These are phyloP conservation scores for Lepidurus apus DNA, from an alignment of 1,140 invertebrate species.

Conservation along the genomic window DNA sequence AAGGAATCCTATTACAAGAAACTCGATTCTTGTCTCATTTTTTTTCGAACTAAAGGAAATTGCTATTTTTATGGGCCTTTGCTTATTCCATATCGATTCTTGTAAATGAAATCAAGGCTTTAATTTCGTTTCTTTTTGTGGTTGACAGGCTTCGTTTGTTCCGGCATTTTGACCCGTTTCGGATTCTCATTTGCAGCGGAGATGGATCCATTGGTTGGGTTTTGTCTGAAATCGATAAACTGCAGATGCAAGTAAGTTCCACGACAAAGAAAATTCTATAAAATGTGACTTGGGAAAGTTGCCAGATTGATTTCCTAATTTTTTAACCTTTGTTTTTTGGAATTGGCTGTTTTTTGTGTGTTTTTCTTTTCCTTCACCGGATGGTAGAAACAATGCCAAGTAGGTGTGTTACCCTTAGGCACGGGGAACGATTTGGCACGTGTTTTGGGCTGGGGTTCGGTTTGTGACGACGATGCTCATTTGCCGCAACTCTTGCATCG, in stretches of 20 bases:
- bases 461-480: conserved; percentile 91
- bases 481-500: conserved; percentile 83
- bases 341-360: not conserved
- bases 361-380: conserved; percentile 28
- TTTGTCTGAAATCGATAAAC: conserved; percentile 81
- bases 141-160: conserved; percentile 66
- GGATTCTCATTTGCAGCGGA: conserved; percentile 85
- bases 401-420: conserved; percentile 85
- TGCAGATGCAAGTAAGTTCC: conserved; percentile 81
- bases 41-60: not conserved
- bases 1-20: too few relatives aligned
- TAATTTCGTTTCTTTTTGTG: conserved; percentile 33
- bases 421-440: conserved; percentile 93
- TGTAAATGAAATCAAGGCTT: conserved; percentile 26
- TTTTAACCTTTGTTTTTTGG: not conserved
- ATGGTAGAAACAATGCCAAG: conserved; percentile 78
- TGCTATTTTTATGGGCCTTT: conserved; percentile 30
- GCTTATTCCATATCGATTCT: conserved; percentile 29
- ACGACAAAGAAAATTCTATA: not conserved
- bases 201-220: conserved; percentile 94
- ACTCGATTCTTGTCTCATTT: too few relatives aligned
- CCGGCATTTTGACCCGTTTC: conserved; percentile 83
- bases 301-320: conserved; percentile 22
- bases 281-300: conserved; percentile 4
- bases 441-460: conserved; percentile 91